Base-by-base conservation (phyloP, 2,888 invertebrate species). In the Alentia gelatinosa region DNA sequence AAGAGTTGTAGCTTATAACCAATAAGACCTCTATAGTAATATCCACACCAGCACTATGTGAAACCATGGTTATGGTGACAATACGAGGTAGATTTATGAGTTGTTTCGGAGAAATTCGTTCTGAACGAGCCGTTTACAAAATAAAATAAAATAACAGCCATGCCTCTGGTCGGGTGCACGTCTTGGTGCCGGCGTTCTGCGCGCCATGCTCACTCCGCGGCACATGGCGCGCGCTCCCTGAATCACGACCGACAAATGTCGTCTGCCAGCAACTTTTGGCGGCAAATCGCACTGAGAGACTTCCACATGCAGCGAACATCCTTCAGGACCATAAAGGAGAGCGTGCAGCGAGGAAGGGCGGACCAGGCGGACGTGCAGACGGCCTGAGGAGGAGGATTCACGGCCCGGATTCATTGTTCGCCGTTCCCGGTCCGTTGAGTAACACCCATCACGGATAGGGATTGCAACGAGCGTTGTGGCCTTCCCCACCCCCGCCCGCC, bases 201-300 rank as follows among this genome's bases (percentile, higher is more conserved):
- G 37, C 79, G 19, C 39, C 23, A 12, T 35, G 23, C 5, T n/a
- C 79, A 12, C 23, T 35, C 39, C 39, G 3, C 39, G 37, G 37
- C 79, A 79, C 79, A 79, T 79, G 79, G 79, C 37, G 35, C n/a
- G 12, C n/a, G n/a, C n/a, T 19, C 39, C 35, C n/a, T 79, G 79
- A 37, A 35, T 79, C 79, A 79, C 79, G 23, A 0, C 79, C 37
- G 79, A 35, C 35, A 39, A 39, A 79, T 79, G 79, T 79, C 79
- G 35, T 79, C 79, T 79, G 79, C 37, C 79, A 12, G n/a, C 15
- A 12, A n/a, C 63, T n/a, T 63, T 63, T 63, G 63, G 63, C 63
- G 63, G 15, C 15, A 63, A 63, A 63, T 5, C 26, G 23, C 63
- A 63, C 5, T 63, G 63, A 5, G 5, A 19, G 63, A 12, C 5